Evolutionary conservation across 2,888 invertebrate genomes (phyloP).

Genomic region (Melipona beecheii): DNA sequence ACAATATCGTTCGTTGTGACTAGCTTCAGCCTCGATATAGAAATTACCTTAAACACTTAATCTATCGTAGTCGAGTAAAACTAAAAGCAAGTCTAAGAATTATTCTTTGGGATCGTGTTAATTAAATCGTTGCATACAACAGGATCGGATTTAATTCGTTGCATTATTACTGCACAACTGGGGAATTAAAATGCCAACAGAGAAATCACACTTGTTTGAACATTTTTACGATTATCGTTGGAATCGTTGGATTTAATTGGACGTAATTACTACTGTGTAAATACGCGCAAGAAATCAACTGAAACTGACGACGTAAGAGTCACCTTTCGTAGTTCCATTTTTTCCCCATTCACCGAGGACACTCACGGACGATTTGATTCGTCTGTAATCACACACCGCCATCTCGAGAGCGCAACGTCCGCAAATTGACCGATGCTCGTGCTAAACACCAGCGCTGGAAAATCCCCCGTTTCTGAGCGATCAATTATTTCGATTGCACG

Average conservation of each 20-base stretch:
- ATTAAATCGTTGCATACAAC: background rate
- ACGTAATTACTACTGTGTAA: background rate
- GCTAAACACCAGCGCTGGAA: background rate
- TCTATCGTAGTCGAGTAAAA: too few relatives aligned
- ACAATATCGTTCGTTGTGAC: too few relatives aligned
- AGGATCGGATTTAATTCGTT: background rate
- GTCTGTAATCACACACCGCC: background rate
- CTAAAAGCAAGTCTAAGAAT: background rate
- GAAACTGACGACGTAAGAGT: background rate
- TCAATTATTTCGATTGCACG: slow-evolving; percentile 12
- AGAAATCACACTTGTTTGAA: background rate
- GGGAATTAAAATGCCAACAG: background rate
- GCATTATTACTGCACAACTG: background rate
- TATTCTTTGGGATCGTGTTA: background rate
- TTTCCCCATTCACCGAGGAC: too few relatives aligned
- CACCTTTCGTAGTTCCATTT: background rate
- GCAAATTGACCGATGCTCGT: background rate
- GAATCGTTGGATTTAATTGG: too few relatives aligned
- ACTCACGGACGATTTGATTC: background rate
- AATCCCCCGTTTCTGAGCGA: background rate
- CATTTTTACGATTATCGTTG: too few relatives aligned
- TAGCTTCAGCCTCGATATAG: too few relatives aligned
- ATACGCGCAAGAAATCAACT: background rate
- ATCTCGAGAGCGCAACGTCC: background rate
- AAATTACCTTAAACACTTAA: too few relatives aligned